phyloP scores from a whole-genome alignment of 2,888 invertebrate species.

The Drosophila infuscata region DNA sequence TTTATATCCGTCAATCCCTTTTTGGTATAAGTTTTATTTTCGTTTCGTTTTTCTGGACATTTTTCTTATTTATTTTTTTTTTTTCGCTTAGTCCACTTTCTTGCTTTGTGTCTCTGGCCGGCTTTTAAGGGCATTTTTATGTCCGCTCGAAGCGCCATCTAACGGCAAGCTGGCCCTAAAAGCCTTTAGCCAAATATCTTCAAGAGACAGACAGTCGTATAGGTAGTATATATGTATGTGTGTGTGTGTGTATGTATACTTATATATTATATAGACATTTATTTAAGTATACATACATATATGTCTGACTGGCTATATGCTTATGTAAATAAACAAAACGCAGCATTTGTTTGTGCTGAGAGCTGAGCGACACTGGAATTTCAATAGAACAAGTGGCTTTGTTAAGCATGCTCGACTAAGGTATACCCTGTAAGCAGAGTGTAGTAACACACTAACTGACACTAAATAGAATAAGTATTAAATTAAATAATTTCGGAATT shows the following conservation, averaged over 20 bases:
- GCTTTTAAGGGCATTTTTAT: constrained; percentile 80
- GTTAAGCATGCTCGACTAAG: constrained; percentile 1
- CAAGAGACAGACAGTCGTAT: constrained; percentile 62
- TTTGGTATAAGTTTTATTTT: constrained; percentile 80
- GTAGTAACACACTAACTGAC: no score
- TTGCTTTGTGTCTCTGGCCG: constrained; percentile 48
- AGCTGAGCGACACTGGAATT: constrained; percentile 61
- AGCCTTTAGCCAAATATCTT: constrained; percentile 81
- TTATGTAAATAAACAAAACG: constrained; percentile 72
- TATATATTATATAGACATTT: constrained; percentile 33
- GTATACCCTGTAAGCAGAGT: constrained; percentile 10
- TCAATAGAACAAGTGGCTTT: constrained; percentile 55
- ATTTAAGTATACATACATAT: constrained; percentile 20
- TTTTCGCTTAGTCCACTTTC: constrained; percentile 32
- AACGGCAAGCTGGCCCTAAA: constrained; percentile 76
- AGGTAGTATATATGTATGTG: constrained; percentile 40
- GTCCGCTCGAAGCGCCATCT: constrained; percentile 78
- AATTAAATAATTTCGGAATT: neutral
- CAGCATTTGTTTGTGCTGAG: constrained; percentile 63
- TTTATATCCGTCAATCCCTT: constrained; percentile 81
- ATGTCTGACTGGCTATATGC: constrained; percentile 45
- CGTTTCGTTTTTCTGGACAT: constrained; percentile 60
- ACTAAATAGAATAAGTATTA: no score
- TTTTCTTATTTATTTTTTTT: constrained; percentile 8
- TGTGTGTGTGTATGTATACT: constrained; percentile 15